phyloP scores from a whole-genome alignment of 2,888 invertebrate genomes.

The Hermaeophaga mercurialis region DNA sequence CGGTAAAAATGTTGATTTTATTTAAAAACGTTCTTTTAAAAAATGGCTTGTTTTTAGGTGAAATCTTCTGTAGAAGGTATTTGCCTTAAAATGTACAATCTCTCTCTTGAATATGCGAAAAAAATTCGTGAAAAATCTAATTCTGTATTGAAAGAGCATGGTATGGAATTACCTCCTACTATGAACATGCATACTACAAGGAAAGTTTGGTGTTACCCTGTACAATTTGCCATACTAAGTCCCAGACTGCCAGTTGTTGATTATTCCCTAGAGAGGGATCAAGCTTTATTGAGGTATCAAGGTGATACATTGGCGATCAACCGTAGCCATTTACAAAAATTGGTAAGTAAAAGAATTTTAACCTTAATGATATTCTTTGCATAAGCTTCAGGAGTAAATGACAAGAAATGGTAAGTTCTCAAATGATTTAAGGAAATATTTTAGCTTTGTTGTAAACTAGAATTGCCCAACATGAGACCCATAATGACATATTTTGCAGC shows the following conservation, averaged over 20 bases:
- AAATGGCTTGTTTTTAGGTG: constrained; percentile 58
- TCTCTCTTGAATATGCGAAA: constrained; percentile 89
- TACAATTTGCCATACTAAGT: constrained; percentile 86
- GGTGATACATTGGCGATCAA: constrained; percentile 87
- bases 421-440: too few relatives aligned
- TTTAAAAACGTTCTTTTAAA: too few relatives aligned
- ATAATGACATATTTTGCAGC: too few relatives aligned
- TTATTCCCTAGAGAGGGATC: constrained; percentile 84
- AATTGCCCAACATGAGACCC: too few relatives aligned
- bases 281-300: constrained; percentile 83
- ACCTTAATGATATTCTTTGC: too few relatives aligned
- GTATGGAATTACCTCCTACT: constrained; percentile 66
- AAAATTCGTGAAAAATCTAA: constrained; percentile 89
- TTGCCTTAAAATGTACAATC: constrained; percentile 89
- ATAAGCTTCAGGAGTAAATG: too few relatives aligned
- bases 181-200: constrained; percentile 73
- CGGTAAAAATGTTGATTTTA: constrained; percentile 59
- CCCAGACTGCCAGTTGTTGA: constrained; percentile 86
- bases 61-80: constrained; percentile 94
- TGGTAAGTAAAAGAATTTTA: constrained; percentile 63
- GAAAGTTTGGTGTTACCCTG: constrained; percentile 95
- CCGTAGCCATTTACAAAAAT: constrained; percentile 86
- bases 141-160: constrained; percentile 84
- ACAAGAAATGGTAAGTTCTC: too few relatives aligned
- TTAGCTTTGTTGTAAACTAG: too few relatives aligned